Evolutionary conservation across 2,888 invertebrate species (phyloP).

Genomic region (Xestia rhomboidea): DNA sequence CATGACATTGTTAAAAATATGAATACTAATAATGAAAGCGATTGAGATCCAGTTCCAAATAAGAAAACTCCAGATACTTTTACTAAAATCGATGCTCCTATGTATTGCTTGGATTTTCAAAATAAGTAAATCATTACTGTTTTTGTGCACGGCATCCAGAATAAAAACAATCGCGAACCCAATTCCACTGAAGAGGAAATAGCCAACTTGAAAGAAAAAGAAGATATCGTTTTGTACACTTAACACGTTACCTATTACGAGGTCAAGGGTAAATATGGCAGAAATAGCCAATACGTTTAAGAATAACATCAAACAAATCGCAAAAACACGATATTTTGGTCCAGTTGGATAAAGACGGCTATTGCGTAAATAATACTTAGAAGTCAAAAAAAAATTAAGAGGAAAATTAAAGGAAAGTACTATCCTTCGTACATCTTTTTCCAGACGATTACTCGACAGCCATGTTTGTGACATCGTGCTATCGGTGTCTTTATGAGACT

Average conservation of each 20-base stretch:
- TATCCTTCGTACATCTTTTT: conserved; percentile 6
- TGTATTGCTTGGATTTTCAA: conserved; percentile 48
- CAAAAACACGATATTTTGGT: conserved; percentile 1
- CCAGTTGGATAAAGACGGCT: conserved; percentile 38
- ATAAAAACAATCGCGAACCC: conserved; percentile 1
- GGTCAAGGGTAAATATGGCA: neutral
- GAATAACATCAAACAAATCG: neutral
- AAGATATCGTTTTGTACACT: neutral
- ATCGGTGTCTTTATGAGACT: neutral
- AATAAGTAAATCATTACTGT: conserved; percentile 32
- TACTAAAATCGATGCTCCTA: conserved; percentile 18
- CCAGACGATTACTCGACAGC: neutral
- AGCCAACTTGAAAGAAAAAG: neutral
- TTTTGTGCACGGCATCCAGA: neutral
- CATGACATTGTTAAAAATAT: neutral
- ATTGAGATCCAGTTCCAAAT: conserved; percentile 46
- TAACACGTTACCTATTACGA: neutral
- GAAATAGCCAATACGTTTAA: neutral
- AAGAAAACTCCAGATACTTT: conserved; percentile 15
- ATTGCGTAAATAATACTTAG: conserved; percentile 29
- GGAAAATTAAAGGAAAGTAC: conserved; percentile 1
- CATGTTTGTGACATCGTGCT: neutral
- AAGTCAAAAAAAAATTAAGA: conserved; percentile 9
- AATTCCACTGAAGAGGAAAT: neutral
- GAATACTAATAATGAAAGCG: neutral